Conservation (phyloP, 2,888 invertebrate species). For the Brenthis daphne region DNA sequence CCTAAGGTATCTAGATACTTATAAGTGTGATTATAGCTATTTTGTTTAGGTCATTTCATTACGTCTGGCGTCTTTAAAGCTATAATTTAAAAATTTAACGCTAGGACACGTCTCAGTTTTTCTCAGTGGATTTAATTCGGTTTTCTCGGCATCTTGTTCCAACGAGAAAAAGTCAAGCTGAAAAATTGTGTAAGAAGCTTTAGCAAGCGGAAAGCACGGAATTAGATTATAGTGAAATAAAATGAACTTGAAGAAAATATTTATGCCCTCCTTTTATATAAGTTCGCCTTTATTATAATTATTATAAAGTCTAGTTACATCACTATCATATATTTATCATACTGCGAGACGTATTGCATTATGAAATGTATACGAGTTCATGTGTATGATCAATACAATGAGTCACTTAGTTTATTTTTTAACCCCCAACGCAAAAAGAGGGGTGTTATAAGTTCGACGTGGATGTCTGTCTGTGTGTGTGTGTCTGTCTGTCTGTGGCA, state of each 20-base stretch:
- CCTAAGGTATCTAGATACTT: neutral
- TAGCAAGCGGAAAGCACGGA: slow-evolving; percentile 27
- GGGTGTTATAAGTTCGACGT: no score
- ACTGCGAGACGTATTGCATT: no score
- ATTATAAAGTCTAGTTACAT: neutral
- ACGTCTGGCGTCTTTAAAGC: slow-evolving; percentile 18
- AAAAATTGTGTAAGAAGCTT: slow-evolving; percentile 32
- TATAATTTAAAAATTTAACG: slow-evolving; percentile 31
- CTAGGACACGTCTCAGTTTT: slow-evolving; percentile 35
- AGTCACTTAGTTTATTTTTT: no score
- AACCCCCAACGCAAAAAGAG: no score
- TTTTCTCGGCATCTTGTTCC: slow-evolving; percentile 34
- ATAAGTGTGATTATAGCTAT: neutral
- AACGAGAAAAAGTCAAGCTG: slow-evolving; percentile 33
- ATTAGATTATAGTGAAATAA: slow-evolving; percentile 33
- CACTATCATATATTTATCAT: no score
- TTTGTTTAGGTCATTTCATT: slow-evolving; percentile 19
- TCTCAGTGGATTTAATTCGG: slow-evolving; percentile 36
- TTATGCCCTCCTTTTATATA: slow-evolving; percentile 20
- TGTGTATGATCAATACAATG: no score
- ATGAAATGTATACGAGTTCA: no score
- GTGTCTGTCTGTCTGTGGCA: no score
- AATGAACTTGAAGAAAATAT: slow-evolving; percentile 28
- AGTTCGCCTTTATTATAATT: slow-evolving; percentile 12
- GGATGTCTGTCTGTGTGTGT: no score